phyloP scores from a whole-genome alignment of 2,888 invertebrate genomes.

The Sesia apiformis region DNA sequence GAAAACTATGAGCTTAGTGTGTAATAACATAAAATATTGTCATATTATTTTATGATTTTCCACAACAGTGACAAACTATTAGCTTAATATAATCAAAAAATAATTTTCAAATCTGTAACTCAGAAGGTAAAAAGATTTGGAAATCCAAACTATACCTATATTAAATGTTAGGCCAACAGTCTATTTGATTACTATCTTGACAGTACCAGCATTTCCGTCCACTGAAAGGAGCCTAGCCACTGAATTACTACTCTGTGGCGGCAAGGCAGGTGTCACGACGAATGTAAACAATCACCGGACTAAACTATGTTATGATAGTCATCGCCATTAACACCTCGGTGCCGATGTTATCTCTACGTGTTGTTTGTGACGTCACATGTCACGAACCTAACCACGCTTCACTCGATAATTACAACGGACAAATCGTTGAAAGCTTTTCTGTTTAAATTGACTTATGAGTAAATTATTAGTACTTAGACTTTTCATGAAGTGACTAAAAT shows the following conservation, averaged over 20 bases:
- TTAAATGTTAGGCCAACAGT: no score
- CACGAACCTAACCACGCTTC: conserved; percentile 5
- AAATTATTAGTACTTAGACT: neutral
- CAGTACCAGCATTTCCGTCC: no score
- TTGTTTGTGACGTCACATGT: conserved; percentile 14
- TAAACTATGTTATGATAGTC: conserved; percentile 27
- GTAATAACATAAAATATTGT: no score
- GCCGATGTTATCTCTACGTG: conserved; percentile 18
- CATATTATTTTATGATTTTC: no score
- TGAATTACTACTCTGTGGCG: neutral
- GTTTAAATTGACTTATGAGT: neutral
- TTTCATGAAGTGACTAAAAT: no score
- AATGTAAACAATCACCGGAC: conserved; percentile 28
- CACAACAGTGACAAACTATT: no score
- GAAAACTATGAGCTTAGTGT: no score
- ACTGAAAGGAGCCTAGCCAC: neutral
- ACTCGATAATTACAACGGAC: conserved; percentile 2
- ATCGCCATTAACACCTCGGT: conserved; percentile 24
- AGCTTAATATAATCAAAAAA: no score
- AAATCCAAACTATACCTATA: no score
- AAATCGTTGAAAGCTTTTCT: conserved; percentile 1
- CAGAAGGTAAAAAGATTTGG: no score
- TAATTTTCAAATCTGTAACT: no score
- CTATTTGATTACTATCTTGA: no score
- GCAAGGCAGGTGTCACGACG: conserved; percentile 9